These are phyloP conservation scores for Picathartes gymnocephalus DNA, from an alignment of 2,113 vertebrate species.

Conservation along the genomic window DNA sequence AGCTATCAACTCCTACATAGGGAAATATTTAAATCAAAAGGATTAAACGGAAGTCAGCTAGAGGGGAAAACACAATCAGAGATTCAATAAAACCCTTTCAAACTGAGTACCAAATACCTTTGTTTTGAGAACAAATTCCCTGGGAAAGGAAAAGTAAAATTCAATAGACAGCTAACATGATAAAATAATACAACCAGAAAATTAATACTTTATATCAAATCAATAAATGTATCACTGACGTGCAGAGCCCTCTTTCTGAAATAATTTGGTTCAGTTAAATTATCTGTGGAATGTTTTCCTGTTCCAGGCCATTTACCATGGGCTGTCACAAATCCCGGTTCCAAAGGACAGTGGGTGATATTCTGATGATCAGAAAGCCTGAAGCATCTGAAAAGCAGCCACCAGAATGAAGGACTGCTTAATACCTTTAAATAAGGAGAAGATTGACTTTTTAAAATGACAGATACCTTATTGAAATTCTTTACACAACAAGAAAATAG, in stretches of 20 bases:
- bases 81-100: not conserved
- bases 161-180: not conserved
- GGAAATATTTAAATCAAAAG: not conserved
- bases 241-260: not conserved
- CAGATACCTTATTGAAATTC: not conserved
- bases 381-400: slow-evolving; percentile 13
- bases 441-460: slow-evolving; percentile 8
- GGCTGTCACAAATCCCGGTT: not conserved
- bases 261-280: slow-evolving; percentile 15
- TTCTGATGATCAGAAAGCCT: not conserved
- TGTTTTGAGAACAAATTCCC: slow-evolving; percentile 10
- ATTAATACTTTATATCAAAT: slow-evolving; percentile 12
- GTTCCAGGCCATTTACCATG: slow-evolving; percentile 12
- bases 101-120: not conserved
- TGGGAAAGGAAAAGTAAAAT: not conserved
- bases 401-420: not conserved
- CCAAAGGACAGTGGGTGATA: not conserved
- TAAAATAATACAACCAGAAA: slow-evolving; percentile 40
- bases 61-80: not conserved
- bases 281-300: not conserved
- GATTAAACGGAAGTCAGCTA: not conserved
- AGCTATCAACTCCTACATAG: not conserved
- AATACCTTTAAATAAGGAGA: not conserved
- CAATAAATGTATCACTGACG: not conserved
- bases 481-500: not conserved